A percentile compares a stretch with the other conserved stretches of the same genome.
These are phyloP conservation scores for Laticauda laticaudata DNA, from an alignment of 2,113 vertebrate species.

Conservation along the genomic window DNA sequence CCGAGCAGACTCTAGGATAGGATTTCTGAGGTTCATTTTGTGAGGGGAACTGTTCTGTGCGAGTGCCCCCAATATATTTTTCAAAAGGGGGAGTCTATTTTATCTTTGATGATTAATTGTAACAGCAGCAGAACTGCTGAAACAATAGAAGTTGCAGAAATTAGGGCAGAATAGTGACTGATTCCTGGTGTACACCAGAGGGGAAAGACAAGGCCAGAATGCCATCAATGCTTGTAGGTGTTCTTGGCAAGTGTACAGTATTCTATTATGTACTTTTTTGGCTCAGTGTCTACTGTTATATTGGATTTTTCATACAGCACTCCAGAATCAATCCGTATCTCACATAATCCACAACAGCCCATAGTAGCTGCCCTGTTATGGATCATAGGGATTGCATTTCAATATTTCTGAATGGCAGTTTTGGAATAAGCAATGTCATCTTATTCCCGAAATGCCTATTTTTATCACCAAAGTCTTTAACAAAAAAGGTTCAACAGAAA, in stretches of 20 bases:
- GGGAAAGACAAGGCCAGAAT: background rate
- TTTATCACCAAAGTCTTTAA: background rate
- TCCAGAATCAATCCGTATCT: background rate
- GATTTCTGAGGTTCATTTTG: background rate
- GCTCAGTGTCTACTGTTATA: background rate
- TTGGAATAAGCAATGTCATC: background rate
- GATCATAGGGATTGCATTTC: background rate
- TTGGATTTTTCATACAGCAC: background rate
- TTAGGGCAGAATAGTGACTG: background rate
- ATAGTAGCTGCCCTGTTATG: background rate
- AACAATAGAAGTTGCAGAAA: background rate
- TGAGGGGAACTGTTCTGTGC: background rate
- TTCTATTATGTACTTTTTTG: background rate
- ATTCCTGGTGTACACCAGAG: background rate
- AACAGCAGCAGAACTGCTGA: background rate
- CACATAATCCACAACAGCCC: background rate
- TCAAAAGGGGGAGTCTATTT: background rate
- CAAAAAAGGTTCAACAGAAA: background rate
- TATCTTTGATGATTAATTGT: background rate
- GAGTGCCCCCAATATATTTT: background rate
- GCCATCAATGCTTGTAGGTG: background rate
- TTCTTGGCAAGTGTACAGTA: background rate
- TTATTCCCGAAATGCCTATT: background rate
- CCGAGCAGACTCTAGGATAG: background rate
- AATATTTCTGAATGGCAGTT: background rate